Conservation (phyloP, 2,797 vertebrate species). For the Etheostoma perlongum region DNA sequence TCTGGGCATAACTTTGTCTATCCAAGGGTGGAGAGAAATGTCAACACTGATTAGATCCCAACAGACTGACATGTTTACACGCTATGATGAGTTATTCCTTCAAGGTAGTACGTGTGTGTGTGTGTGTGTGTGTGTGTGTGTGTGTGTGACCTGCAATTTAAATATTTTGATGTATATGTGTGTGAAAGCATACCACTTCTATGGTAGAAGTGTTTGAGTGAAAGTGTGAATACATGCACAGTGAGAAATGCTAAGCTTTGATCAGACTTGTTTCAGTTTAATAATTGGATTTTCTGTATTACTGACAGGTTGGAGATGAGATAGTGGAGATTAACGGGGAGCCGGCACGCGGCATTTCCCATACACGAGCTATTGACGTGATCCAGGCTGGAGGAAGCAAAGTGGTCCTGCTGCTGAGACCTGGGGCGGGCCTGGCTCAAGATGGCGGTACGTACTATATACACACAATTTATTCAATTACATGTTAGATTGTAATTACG, state of each 20-base stretch:
- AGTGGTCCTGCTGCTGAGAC: slow-evolving; percentile 93
- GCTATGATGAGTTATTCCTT: slow-evolving; percentile 55
- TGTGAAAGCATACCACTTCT: not conserved
- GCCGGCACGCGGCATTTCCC: slow-evolving; percentile 96
- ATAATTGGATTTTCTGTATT: slow-evolving; percentile 43
- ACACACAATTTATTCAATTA: slow-evolving; percentile 5
- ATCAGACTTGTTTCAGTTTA: slow-evolving; percentile 16
- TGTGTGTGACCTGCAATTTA: not conserved
- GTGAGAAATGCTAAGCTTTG: not conserved
- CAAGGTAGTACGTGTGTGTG: slow-evolving; percentile 25
- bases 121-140: not conserved
- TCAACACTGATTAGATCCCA: slow-evolving; percentile 64
- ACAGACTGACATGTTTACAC: slow-evolving; percentile 64
- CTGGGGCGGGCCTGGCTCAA: slow-evolving; percentile 93
- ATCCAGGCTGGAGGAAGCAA: slow-evolving; percentile 97
- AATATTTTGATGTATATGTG: slow-evolving; percentile 34
- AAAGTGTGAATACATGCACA: slow-evolving; percentile 5
- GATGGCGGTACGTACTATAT: slow-evolving; percentile 89
- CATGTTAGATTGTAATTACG: too few species aligned
- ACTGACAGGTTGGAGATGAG: slow-evolving; percentile 95
- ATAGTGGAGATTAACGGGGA: slow-evolving; percentile 99
- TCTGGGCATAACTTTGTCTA: slow-evolving; percentile 60
- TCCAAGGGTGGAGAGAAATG: slow-evolving; percentile 52
- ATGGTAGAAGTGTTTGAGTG: not conserved
- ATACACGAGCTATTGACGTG: slow-evolving; percentile 97